Conservation (phyloP, 2,797 vertebrate species). For the Pipistrellus kuhlii region DNA sequence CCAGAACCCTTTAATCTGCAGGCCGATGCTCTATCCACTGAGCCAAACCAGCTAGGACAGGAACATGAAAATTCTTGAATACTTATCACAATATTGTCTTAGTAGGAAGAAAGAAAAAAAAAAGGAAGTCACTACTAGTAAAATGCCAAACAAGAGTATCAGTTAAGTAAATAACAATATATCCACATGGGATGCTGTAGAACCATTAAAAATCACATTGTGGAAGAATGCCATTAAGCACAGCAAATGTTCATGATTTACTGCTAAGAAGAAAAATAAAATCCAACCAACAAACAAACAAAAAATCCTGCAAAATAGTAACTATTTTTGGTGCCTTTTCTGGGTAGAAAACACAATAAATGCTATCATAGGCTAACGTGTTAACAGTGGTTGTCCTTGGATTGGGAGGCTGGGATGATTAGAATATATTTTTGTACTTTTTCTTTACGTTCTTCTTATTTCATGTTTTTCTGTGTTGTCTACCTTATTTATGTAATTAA, state of each 20-base stretch:
- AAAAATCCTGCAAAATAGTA: not conserved
- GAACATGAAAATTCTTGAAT: slow-evolving; percentile 9
- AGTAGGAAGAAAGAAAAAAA: not conserved
- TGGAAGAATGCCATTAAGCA: not conserved
- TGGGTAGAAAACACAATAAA: not conserved
- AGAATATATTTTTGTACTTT: not conserved
- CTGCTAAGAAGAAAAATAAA: not conserved
- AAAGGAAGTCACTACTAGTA: not conserved
- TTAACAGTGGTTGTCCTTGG: not conserved
- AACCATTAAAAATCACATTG: not conserved
- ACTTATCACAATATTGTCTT: not conserved
- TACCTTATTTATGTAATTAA: slow-evolving; percentile 25
- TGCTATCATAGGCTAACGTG: not conserved
- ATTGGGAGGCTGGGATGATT: not conserved
- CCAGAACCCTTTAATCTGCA: no score
- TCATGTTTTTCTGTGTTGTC: slow-evolving; percentile 8
- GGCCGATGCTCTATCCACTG: no score
- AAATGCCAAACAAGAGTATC: slow-evolving; percentile 41
- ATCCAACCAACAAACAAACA: not conserved
- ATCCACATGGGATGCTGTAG: not conserved
- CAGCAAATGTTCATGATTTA: slow-evolving; percentile 38
- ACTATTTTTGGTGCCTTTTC: not conserved
- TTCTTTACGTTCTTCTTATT: not conserved
- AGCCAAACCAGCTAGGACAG: not conserved
- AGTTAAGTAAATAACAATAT: slow-evolving; percentile 49